Conservation (phyloP, 2,888 invertebrate genomes). For the Leptopilina syphax region DNA sequence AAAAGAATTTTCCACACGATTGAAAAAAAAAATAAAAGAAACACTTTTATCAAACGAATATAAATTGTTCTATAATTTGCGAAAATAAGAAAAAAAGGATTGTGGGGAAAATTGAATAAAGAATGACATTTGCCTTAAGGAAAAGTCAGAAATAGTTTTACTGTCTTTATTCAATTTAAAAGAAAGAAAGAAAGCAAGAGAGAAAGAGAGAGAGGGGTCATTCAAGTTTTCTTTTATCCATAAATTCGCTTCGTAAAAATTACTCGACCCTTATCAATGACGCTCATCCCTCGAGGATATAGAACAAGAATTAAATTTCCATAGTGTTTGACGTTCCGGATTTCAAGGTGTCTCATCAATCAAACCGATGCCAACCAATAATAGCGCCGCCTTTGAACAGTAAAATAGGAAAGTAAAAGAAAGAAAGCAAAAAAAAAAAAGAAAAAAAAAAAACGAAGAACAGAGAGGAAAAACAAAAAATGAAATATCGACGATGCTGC, state of each 20-base stretch:
- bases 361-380: constrained; percentile 30
- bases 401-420: constrained; percentile 7
- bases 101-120: background rate
- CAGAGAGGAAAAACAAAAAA: background rate
- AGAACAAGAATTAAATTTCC: constrained; percentile 46
- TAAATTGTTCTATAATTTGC: background rate
- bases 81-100: background rate
- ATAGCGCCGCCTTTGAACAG: background rate
- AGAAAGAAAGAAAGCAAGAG: background rate
- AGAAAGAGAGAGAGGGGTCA: background rate
- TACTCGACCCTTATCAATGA: constrained; percentile 48
- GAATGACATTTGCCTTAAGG: too few species aligned
- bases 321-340: constrained; percentile 43
- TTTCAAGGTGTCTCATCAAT: constrained; percentile 46
- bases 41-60: background rate
- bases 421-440: too few species aligned
- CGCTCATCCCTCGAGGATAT: constrained; percentile 39
- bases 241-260: constrained; percentile 44
- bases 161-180: background rate
- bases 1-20: too few species aligned
- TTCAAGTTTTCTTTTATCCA: constrained; percentile 25
- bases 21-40: background rate
- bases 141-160: too few species aligned
- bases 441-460: too few species aligned
- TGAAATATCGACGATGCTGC: background rate